phyloP scores from a whole-genome alignment of 92 coral and sea anemone species.

The Hydrozoanthus gracilis region DNA sequence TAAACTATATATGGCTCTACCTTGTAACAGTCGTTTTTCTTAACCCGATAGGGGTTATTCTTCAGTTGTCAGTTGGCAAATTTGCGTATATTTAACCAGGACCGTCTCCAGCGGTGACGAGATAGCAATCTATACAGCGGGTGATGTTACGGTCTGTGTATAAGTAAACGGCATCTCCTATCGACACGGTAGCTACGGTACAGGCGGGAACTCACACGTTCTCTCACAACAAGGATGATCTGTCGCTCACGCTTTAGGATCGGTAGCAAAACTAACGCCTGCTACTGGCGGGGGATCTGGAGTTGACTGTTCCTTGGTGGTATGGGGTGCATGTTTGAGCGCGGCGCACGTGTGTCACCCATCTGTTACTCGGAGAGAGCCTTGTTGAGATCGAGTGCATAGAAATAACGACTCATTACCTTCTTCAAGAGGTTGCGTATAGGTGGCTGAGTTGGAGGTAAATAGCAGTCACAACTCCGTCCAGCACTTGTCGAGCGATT shows the following conservation, averaged over 20 bases:
- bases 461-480: slow-evolving; percentile 54
- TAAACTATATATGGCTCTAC: too few relatives aligned
- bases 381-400: slow-evolving; percentile 43
- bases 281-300: slow-evolving; percentile 33
- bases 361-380: slow-evolving; percentile 31
- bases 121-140: slow-evolving; percentile 16
- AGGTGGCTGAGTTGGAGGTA: slow-evolving; percentile 54
- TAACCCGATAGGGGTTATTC: too few relatives aligned
- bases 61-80: slow-evolving; percentile 4
- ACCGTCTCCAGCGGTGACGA: neutral
- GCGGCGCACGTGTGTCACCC: slow-evolving; percentile 46
- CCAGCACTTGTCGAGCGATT: slow-evolving; percentile 55
- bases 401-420: slow-evolving; percentile 27
- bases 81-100: slow-evolving; percentile 2
- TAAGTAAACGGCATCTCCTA: slow-evolving; percentile 50
- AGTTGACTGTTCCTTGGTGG: slow-evolving; percentile 26
- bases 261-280: slow-evolving; percentile 39
- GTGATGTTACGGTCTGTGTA: slow-evolving; percentile 45
- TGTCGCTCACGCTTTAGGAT: slow-evolving; percentile 27
- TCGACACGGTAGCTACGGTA: slow-evolving; percentile 27
- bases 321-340: slow-evolving; percentile 32
- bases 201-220: slow-evolving; percentile 30
- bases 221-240: slow-evolving; percentile 32
- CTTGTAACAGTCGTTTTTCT: neutral
- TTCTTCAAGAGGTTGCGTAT: slow-evolving; percentile 44